Percentiles rank a stretch among this genome's conserved stretches.
These are phyloP conservation scores for Origma solitaria DNA, from an alignment of 2,113 vertebrate genomes.

Conservation along the genomic window DNA sequence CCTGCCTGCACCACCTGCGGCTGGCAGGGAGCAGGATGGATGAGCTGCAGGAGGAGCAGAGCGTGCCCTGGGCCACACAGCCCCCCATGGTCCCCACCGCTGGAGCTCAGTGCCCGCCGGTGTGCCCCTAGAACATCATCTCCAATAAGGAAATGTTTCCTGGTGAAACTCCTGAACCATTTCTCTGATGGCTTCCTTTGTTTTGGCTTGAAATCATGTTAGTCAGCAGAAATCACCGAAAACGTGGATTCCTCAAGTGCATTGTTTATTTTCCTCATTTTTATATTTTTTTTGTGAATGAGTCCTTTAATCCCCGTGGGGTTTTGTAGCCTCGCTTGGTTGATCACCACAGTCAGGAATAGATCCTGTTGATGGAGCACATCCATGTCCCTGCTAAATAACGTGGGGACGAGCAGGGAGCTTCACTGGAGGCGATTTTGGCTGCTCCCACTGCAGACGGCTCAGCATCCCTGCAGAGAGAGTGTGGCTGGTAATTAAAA, in stretches of 20 bases:
- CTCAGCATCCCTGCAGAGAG: neutral
- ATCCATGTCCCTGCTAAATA: neutral
- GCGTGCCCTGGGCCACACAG: accelerated
- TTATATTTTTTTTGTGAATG: neutral
- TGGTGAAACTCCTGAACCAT: accelerated
- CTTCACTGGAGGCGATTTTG: neutral
- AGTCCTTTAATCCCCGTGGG: neutral
- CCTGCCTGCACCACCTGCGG: neutral
- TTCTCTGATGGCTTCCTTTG: neutral
- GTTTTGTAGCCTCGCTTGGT: neutral
- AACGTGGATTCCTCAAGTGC: neutral
- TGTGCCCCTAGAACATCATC: neutral
- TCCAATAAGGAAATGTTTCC: neutral
- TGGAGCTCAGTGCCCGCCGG: neutral
- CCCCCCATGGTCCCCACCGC: accelerated
- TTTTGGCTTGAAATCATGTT: neutral
- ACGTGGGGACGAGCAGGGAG: neutral
- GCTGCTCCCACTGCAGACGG: neutral
- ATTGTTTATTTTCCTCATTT: neutral
- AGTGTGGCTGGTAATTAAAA: conserved; percentile 32
- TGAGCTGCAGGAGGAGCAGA: neutral
- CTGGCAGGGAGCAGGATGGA: neutral
- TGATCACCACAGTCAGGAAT: accelerated
- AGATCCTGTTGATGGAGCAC: neutral
- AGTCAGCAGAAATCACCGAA: neutral